phyloP scores from a whole-genome alignment of 2,888 invertebrate species.

The Acrobeloides nanus region DNA sequence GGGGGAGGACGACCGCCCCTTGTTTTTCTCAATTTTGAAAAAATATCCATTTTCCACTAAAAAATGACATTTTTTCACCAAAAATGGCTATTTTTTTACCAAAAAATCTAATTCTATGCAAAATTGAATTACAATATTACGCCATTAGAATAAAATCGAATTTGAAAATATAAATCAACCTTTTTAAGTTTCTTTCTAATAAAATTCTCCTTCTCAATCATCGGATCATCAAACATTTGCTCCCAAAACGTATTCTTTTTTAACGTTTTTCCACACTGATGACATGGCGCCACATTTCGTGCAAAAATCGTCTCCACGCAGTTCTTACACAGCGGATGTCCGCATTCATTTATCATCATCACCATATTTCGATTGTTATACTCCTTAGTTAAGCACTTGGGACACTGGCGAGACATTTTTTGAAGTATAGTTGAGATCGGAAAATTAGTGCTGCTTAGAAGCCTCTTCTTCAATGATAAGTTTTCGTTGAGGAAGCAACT shows the following conservation, averaged over 20 bases:
- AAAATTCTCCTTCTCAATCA: slow-evolving; percentile 93
- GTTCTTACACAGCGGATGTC: slow-evolving; percentile 91
- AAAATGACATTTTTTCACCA: too few species aligned
- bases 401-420: slow-evolving; percentile 65
- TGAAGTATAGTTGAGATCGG: slow-evolving; percentile 7
- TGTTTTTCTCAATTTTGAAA: too few species aligned
- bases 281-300: slow-evolving; percentile 90
- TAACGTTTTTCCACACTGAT: slow-evolving; percentile 73
- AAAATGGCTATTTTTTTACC: too few species aligned
- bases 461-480: slow-evolving; percentile 40
- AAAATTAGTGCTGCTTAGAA: neutral
- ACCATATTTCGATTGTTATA: slow-evolving; percentile 87
- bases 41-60: too few species aligned
- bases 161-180: slow-evolving; percentile 16
- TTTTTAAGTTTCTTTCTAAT: slow-evolving; percentile 75
- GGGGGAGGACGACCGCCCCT: too few species aligned
- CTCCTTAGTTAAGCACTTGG: slow-evolving; percentile 89
- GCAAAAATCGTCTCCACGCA: slow-evolving; percentile 91
- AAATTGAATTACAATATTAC: too few species aligned
- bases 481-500: slow-evolving; percentile 36
- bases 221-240: slow-evolving; percentile 89
- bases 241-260: slow-evolving; percentile 81
- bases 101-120: too few species aligned
- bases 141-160: neutral
- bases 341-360: slow-evolving; percentile 95